Conservation (phyloP, 2,113 vertebrate genomes). For the Mesitornis unicolor region DNA sequence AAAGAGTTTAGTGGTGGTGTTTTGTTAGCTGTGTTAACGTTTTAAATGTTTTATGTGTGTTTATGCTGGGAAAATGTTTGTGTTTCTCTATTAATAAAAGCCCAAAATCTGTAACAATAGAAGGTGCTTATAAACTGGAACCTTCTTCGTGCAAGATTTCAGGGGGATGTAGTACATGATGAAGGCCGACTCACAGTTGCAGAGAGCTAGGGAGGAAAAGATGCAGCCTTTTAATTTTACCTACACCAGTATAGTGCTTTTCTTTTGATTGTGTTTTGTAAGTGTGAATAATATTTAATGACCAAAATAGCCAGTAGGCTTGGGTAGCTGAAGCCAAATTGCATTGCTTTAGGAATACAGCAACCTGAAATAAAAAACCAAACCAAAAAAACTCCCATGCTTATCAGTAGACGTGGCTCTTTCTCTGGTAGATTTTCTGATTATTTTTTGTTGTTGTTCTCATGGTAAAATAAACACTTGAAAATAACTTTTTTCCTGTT, state of each 20-base stretch:
- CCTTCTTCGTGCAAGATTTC: not conserved
- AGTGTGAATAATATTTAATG: not conserved
- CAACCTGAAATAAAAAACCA: not conserved
- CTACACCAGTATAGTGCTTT: not conserved
- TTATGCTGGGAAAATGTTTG: not conserved
- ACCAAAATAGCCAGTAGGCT: not conserved
- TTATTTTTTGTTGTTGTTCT: not conserved
- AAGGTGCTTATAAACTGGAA: not conserved
- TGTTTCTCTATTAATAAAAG: not conserved
- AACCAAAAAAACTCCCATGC: too few relatives aligned
- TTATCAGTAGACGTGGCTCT: not conserved
- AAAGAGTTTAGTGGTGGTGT: not conserved
- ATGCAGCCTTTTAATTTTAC: not conserved
- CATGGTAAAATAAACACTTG: not conserved
- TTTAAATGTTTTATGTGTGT: rapidly evolving
- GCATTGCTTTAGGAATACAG: not conserved
- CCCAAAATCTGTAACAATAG: too few relatives aligned
- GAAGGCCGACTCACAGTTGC: rapidly evolving
- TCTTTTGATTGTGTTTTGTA: not conserved
- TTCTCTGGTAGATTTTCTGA: not conserved
- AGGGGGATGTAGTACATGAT: rapidly evolving
- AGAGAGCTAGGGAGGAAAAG: not conserved
- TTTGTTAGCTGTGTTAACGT: not conserved
- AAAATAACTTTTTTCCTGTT: not conserved
- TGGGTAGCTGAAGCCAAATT: not conserved